Conservation (phyloP, 2,113 vertebrate species). For the Tupaia tana region DNA sequence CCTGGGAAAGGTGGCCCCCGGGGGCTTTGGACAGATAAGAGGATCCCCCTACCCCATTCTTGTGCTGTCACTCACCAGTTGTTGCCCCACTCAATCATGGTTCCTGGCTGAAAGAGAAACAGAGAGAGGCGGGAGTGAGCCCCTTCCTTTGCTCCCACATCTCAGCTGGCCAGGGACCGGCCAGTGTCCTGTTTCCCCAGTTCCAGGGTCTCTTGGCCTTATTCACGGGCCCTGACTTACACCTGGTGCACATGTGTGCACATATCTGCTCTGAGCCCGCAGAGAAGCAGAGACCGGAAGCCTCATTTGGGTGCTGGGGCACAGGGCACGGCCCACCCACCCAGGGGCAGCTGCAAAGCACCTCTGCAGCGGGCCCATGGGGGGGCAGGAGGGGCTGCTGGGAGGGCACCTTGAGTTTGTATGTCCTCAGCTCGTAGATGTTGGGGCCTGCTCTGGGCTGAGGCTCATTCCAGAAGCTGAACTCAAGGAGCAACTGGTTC, state of each 20-base stretch:
- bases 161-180: neutral
- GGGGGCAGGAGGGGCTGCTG: fast-evolving
- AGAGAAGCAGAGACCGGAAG: neutral
- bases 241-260: neutral
- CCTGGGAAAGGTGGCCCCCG: neutral
- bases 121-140: neutral
- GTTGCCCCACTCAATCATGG: constrained; percentile 99
- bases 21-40: neutral
- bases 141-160: neutral
- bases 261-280: neutral
- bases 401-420: constrained; percentile 91
- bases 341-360: neutral
- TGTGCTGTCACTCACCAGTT: constrained; percentile 91
- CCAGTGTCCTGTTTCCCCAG: neutral
- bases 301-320: neutral
- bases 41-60: neutral
- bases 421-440: constrained; percentile 95
- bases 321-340: neutral
- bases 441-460: constrained; percentile 92
- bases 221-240: neutral
- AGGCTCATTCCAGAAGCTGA: constrained; percentile 99
- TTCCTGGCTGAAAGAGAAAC: constrained; percentile 91
- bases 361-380: neutral
- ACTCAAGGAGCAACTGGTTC: constrained; percentile 96
- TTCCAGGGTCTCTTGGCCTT: neutral